phyloP scores from a whole-genome alignment of 2,113 vertebrate species.

The Engystomops pustulosus region DNA sequence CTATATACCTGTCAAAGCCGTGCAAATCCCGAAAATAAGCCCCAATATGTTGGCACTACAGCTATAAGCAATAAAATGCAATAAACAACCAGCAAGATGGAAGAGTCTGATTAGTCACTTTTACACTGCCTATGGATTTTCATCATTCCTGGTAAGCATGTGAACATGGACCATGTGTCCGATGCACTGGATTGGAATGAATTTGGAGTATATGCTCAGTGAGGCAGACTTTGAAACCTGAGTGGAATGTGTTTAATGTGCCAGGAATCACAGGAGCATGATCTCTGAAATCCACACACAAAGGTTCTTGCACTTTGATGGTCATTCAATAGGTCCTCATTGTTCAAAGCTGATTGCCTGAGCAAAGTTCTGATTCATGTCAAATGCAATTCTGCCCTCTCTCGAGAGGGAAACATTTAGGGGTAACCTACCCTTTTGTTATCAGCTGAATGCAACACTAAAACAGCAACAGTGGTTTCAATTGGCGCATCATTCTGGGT shows the following conservation, averaged over 20 bases:
- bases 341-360: constrained; percentile 31
- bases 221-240: constrained; percentile 25
- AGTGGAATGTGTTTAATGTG: constrained; percentile 28
- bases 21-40: no score
- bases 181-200: background rate
- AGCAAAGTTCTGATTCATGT: constrained; percentile 51
- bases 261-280: constrained; percentile 42
- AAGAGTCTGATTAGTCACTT: background rate
- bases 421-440: constrained; percentile 47
- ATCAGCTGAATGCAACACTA: constrained; percentile 23
- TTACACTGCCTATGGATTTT: background rate
- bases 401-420: constrained; percentile 49
- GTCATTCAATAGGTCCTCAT: constrained; percentile 46
- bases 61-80: no score
- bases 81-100: no score
- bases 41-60: no score
- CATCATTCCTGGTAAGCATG: constrained; percentile 1
- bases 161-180: background rate
- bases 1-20: no score
- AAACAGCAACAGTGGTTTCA: constrained; percentile 48
- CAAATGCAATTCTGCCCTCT: constrained; percentile 52
- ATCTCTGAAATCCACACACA: constrained; percentile 9
- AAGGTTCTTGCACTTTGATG: constrained; percentile 45
- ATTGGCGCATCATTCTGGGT: constrained; percentile 15
- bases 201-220: constrained; percentile 14